Percentiles rank a stretch among this genome's conserved stretches.
These are phyloP conservation scores for Furcula furcula DNA, from an alignment of 2,888 invertebrate genomes.

Conservation along the genomic window DNA sequence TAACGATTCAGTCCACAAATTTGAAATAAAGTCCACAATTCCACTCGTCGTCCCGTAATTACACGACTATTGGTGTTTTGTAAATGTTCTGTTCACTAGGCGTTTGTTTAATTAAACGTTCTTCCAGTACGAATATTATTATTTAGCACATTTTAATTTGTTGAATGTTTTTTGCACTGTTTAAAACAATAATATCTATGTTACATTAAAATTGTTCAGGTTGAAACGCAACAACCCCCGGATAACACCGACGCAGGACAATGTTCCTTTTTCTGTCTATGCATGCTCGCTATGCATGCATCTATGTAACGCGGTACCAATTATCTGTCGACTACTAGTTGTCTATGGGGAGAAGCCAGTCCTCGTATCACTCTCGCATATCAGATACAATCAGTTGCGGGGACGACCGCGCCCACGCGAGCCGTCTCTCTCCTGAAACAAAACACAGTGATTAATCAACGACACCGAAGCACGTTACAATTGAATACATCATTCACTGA, in stretches of 20 bases:
- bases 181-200: constrained; percentile 74
- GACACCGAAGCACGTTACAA: too few species aligned
- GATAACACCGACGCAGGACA: constrained; percentile 48
- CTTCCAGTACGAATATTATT: constrained; percentile 72
- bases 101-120: constrained; percentile 74
- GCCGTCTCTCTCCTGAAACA: constrained; percentile 71
- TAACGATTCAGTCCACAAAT: constrained; percentile 78
- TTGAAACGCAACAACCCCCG: constrained; percentile 57
- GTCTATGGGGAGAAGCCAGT: constrained; percentile 81
- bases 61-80: constrained; percentile 53
- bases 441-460: too few species aligned
- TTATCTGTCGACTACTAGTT: constrained; percentile 71
- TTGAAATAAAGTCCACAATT: constrained; percentile 80
- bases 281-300: constrained; percentile 49
- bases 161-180: constrained; percentile 79
- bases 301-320: constrained; percentile 70
- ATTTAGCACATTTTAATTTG: constrained; percentile 79
- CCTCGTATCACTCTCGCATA: constrained; percentile 62
- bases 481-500: too few species aligned
- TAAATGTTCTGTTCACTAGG: constrained; percentile 78
- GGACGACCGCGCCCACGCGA: constrained; percentile 74
- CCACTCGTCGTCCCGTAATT: constrained; percentile 58
- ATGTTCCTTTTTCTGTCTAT: constrained; percentile 48
- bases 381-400: constrained; percentile 63
- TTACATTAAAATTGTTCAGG: constrained; percentile 73